A percentile compares a stretch with the other conserved stretches of the same genome.
phyloP scores from a whole-genome alignment of 2,113 vertebrate genomes.

The Felis chaus region DNA sequence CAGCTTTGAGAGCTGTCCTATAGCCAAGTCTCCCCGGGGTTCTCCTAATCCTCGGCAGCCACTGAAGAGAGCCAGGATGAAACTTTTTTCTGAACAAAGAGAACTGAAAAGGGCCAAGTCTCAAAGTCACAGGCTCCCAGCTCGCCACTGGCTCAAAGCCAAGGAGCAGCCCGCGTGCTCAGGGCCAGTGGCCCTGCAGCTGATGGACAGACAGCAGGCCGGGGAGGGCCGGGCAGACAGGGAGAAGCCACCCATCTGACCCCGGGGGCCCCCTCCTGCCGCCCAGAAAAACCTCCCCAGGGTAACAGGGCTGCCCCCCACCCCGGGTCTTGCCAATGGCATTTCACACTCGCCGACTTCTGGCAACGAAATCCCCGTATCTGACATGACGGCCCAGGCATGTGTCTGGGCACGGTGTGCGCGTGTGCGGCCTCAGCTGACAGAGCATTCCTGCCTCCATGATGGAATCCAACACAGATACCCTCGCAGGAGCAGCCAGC shows the following conservation, averaged over 20 bases:
- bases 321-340: neutral
- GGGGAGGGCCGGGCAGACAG: neutral
- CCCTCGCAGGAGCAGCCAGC: neutral
- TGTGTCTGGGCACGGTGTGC: neutral
- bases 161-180: conserved; percentile 19
- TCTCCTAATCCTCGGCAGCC: conserved; percentile 72
- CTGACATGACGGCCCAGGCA: neutral
- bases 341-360: neutral
- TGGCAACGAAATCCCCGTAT: neutral
- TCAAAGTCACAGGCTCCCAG: conserved; percentile 76
- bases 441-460: neutral
- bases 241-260: neutral
- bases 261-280: neutral
- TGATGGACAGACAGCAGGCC: conserved; percentile 36
- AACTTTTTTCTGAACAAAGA: conserved; percentile 75
- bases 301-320: neutral
- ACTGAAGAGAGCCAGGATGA: conserved; percentile 71
- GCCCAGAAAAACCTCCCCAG: neutral
- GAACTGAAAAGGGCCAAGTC: conserved; percentile 76
- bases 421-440: neutral
- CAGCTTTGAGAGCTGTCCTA: conserved; percentile 65
- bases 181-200: neutral
- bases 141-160: conserved; percentile 69
- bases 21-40: conserved; percentile 73
- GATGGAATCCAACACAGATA: conserved; percentile 6